phyloP scores from a whole-genome alignment of 2,797 vertebrate genomes.

The Nothura maculosa region DNA sequence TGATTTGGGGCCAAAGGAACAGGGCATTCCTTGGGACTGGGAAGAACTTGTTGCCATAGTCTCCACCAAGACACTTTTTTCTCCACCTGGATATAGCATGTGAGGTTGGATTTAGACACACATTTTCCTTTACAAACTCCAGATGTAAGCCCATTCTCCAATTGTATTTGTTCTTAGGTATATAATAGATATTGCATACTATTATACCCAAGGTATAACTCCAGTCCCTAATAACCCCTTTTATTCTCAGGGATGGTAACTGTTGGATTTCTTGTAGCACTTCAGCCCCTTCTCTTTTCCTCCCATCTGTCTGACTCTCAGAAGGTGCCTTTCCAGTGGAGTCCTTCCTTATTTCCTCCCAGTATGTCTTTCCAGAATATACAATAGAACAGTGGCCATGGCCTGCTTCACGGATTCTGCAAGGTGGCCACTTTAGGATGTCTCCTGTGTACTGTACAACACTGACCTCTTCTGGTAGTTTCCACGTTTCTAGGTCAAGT shows the following conservation, averaged over 20 bases:
- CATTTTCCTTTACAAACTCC: not conserved
- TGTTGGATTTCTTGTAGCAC: not conserved
- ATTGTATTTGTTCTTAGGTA: not conserved
- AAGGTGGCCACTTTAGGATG: accelerated
- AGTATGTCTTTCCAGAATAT: not conserved
- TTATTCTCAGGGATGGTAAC: not conserved
- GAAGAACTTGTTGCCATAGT: not conserved
- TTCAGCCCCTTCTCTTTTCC: not conserved
- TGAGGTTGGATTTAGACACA: too few relatives aligned
- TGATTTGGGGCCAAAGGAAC: not conserved
- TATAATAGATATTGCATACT: not conserved
- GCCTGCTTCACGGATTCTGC: not conserved
- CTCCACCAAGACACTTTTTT: not conserved
- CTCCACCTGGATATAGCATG: not conserved
- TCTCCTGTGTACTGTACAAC: not conserved
- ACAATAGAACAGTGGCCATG: accelerated
- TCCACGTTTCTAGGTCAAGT: not conserved
- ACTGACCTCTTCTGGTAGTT: slow-evolving; percentile 54
- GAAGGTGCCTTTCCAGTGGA: accelerated
- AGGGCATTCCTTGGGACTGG: not conserved
- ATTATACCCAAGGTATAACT: too few relatives aligned
- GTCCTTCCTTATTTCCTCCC: not conserved
- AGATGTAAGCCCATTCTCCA: not conserved
- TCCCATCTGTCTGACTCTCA: not conserved
- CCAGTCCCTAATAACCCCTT: not conserved